Conservation (phyloP, 2,888 invertebrate species). For the Chironomus tentans region DNA sequence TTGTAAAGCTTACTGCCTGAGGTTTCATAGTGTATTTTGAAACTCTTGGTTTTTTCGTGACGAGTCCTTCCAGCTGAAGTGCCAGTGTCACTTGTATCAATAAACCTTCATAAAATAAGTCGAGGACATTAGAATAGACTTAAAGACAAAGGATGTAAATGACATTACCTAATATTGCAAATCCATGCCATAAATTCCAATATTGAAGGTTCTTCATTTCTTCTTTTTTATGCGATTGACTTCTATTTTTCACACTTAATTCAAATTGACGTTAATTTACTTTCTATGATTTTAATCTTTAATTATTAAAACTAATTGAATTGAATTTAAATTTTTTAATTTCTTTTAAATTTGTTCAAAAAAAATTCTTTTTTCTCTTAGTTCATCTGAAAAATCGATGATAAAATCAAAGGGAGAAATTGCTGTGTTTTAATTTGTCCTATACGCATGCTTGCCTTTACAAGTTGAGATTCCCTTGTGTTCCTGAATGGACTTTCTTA, state of each 20-base stretch:
- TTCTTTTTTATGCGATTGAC: neutral
- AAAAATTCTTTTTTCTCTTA: neutral
- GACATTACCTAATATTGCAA: slow-evolving; percentile 13
- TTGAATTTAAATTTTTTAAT: neutral
- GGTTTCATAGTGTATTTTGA: slow-evolving; percentile 54
- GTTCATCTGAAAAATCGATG: slow-evolving; percentile 3
- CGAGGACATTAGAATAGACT: too few species aligned
- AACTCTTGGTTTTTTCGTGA: slow-evolving; percentile 54
- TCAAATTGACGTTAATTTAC: neutral
- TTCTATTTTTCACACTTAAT: neutral
- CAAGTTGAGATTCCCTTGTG: too few species aligned
- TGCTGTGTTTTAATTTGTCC: neutral
- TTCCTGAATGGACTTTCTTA: too few species aligned
- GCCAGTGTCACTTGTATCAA: slow-evolving; percentile 29
- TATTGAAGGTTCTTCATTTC: slow-evolving; percentile 9
- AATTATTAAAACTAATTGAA: neutral
- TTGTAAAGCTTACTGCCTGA: slow-evolving; percentile 32
- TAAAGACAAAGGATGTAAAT: neutral
- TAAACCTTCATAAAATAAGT: neutral
- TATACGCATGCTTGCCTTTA: neutral
- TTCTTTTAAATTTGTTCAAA: neutral
- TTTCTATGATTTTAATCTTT: neutral
- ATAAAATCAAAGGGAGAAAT: neutral
- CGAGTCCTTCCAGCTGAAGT: slow-evolving; percentile 50
- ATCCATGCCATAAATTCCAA: neutral